Percentiles rank a stretch among this genome's conserved stretches.
These are phyloP conservation scores for Tetrapedia diversipes DNA, from an alignment of 2,888 invertebrate genomes.

Conservation along the genomic window DNA sequence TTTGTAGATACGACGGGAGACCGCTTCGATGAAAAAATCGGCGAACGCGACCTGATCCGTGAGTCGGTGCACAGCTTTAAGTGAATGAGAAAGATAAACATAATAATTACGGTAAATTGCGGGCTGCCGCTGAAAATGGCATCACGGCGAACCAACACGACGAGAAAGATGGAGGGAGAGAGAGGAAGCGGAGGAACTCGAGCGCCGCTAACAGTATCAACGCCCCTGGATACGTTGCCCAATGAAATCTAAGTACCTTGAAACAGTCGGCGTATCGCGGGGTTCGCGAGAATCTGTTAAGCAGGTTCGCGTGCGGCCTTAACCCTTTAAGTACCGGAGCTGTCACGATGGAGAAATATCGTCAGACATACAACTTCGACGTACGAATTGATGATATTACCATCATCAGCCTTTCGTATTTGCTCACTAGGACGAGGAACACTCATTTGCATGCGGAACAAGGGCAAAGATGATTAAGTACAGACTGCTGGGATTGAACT, in stretches of 20 bases:
- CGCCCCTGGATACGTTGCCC: background rate
- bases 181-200: conserved; percentile 16
- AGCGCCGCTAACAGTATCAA: conserved; percentile 7
- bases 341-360: too few relatives aligned
- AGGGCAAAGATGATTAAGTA: too few relatives aligned
- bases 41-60: conserved; percentile 16
- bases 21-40: conserved; percentile 40
- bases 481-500: background rate
- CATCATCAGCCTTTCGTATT: too few relatives aligned
- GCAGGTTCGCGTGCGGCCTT: background rate
- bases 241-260: conserved; percentile 15
- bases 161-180: background rate
- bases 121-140: conserved; percentile 70
- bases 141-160: background rate
- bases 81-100: conserved; percentile 81
- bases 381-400: too few relatives aligned
- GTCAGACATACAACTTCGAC: too few relatives aligned
- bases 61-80: conserved; percentile 70
- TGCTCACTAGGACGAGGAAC: too few relatives aligned
- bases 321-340: too few relatives aligned
- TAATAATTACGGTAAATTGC: conserved; percentile 71
- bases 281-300: background rate
- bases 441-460: too few relatives aligned
- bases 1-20: conserved; percentile 27
- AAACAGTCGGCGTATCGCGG: background rate